Evolutionary conservation across 1,140 invertebrate species (phyloP).

Genomic region (Parapsyche elsis): DNA sequence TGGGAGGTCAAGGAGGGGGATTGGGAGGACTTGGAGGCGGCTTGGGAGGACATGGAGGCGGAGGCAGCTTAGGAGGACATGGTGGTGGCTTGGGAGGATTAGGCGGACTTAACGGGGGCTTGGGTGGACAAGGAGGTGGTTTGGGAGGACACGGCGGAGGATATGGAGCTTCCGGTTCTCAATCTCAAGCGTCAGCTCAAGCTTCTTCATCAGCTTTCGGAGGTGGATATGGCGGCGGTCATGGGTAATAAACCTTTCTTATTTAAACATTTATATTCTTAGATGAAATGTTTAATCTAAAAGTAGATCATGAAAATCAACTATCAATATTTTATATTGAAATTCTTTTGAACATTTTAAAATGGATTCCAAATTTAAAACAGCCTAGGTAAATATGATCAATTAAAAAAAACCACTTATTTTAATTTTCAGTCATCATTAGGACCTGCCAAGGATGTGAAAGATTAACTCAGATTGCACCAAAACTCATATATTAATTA

Average conservation of each 20-base stretch:
- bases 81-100: constrained; percentile 33
- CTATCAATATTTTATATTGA: too few relatives aligned
- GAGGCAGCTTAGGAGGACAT: constrained; percentile 48
- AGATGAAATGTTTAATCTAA: too few relatives aligned
- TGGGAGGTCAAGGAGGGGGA: constrained; percentile 40
- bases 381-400: too few relatives aligned
- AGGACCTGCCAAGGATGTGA: too few relatives aligned
- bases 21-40: constrained; percentile 47
- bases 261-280: too few relatives aligned
- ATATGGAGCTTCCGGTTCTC: constrained; percentile 46
- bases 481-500: too few relatives aligned
- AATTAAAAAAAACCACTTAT: too few relatives aligned
- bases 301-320: too few relatives aligned
- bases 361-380: too few relatives aligned
- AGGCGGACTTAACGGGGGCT: constrained; percentile 36
- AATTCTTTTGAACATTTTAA: too few relatives aligned
- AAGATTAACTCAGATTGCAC: too few relatives aligned
- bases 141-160: constrained; percentile 41
- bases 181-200: constrained; percentile 53
- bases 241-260: not conserved
- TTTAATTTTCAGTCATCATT: too few relatives aligned
- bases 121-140: constrained; percentile 46
- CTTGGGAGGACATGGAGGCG: constrained; percentile 42
- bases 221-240: constrained; percentile 43
- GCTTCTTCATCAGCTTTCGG: constrained; percentile 46